phyloP scores from a whole-genome alignment of 2,888 invertebrate species.

The Atethmia centrago region DNA sequence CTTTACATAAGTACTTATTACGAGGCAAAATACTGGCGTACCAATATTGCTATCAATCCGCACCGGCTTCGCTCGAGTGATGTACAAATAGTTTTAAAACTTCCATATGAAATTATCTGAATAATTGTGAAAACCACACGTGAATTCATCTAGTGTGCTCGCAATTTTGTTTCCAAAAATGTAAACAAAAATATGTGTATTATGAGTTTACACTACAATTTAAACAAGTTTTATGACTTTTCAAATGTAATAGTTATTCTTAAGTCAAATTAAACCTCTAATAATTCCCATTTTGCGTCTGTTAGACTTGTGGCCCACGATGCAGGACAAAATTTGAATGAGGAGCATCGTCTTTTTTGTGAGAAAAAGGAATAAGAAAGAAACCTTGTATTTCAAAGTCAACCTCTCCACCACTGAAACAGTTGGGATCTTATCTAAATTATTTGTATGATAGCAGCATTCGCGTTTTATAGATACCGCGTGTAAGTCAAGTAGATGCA shows the following conservation, averaged over 20 bases:
- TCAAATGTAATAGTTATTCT: neutral
- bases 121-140: neutral
- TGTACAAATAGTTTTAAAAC: neutral
- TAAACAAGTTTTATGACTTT: neutral
- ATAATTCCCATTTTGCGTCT: neutral
- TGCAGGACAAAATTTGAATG: neutral
- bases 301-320: neutral
- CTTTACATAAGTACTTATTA: slow-evolving; percentile 3
- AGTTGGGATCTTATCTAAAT: neutral
- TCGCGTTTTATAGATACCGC: slow-evolving; percentile 5
- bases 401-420: neutral
- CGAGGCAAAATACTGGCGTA: slow-evolving; percentile 1
- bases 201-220: neutral
- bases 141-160: neutral
- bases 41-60: neutral
- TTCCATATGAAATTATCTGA: neutral
- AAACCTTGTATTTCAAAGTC: slow-evolving; percentile 13
- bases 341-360: neutral
- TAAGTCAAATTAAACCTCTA: neutral
- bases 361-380: neutral
- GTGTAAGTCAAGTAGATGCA: neutral
- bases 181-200: neutral
- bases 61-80: neutral
- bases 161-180: neutral
- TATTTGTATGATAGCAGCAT: neutral